Percentiles rank a stretch among this genome's conserved stretches.
phyloP scores from a whole-genome alignment of 2,113 vertebrate species.

The Paradoxurus hermaphroditus region DNA sequence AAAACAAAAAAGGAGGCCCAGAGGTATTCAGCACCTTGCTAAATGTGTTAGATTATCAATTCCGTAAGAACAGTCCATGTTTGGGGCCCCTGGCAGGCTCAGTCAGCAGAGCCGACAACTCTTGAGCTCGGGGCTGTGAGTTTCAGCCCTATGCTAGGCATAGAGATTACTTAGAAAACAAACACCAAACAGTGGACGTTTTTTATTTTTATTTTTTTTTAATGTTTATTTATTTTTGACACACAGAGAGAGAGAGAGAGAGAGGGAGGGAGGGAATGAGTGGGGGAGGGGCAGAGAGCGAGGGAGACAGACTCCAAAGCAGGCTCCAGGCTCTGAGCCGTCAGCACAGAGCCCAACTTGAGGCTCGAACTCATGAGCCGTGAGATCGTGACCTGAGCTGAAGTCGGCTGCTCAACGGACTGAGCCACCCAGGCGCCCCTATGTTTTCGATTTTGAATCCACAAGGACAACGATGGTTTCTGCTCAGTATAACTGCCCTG shows the following conservation, averaged over 20 bases:
- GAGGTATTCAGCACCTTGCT: not conserved
- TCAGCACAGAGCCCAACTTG: no score
- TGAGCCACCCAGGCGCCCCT: no score
- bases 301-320: no score
- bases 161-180: not conserved
- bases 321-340: no score
- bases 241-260: no score
- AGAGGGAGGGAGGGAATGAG: no score
- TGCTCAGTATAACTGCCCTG: not conserved
- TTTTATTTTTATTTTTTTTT: no score
- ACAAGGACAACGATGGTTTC: not conserved
- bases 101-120: not conserved
- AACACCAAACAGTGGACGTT: not conserved
- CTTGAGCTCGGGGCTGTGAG: not conserved
- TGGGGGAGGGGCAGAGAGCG: no score
- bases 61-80: not conserved
- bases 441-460: not conserved
- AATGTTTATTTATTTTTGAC: no score
- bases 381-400: no score
- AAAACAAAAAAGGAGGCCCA: not conserved
- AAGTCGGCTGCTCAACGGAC: no score
- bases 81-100: not conserved
- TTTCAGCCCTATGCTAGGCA: not conserved
- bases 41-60: conserved; percentile 9
- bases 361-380: no score